phyloP scores from a whole-genome alignment of 1,140 invertebrate species.

The Drosophila ananassae region DNA sequence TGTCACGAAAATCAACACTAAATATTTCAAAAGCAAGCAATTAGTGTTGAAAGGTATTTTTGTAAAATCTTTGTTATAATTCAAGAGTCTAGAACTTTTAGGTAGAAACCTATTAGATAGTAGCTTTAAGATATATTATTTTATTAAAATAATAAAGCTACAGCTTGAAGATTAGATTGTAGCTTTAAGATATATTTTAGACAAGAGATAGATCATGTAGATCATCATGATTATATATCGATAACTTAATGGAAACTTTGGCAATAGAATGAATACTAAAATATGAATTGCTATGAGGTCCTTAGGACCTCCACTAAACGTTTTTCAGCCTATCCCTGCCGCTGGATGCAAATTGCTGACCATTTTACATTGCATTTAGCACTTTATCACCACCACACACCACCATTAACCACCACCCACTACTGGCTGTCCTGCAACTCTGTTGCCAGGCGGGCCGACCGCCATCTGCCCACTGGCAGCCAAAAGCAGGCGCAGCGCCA shows the following conservation, averaged over 20 bases:
- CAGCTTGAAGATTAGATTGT: no score
- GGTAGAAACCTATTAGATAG: no score
- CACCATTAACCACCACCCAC: not conserved
- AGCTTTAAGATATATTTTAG: no score
- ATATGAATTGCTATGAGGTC: not conserved
- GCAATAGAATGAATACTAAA: not conserved
- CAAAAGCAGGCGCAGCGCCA: conserved; percentile 45
- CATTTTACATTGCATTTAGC: not conserved
- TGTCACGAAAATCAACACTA: not conserved
- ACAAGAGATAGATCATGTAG: no score
- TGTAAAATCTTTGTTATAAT: not conserved
- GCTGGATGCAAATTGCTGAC: not conserved
- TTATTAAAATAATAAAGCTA: no score
- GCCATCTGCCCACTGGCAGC: conserved; percentile 45
- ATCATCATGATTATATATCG: no score
- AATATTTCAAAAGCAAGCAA: not conserved
- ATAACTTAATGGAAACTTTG: no score
- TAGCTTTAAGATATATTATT: no score
- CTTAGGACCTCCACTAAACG: not conserved
- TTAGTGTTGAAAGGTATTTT: not conserved
- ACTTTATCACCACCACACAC: not conserved
- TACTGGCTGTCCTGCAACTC: not conserved
- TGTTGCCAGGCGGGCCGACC: conserved; percentile 49
- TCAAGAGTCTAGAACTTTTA: no score
- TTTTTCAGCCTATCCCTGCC: not conserved